These are phyloP conservation scores for Myiopsitta monachus DNA, from an alignment of 2,113 vertebrate genomes.

Conservation along the genomic window DNA sequence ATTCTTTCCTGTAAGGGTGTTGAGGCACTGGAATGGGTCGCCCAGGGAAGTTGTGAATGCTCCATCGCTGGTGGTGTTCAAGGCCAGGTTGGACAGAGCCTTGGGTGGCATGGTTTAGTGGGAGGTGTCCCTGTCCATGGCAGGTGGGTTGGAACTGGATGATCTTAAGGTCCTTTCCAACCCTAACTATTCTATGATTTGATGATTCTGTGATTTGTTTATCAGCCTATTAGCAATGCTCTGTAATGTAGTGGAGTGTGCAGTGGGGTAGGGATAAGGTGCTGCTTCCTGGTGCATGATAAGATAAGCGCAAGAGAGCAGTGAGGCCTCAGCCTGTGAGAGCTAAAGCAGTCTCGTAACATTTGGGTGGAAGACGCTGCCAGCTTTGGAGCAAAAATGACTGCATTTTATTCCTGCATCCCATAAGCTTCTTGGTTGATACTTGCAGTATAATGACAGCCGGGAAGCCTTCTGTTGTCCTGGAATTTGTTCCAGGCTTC, in stretches of 20 bases:
- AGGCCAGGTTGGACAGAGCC: too few relatives aligned
- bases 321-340: background rate
- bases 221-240: background rate
- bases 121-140: too few relatives aligned
- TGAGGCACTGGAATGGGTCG: too few relatives aligned
- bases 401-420: background rate
- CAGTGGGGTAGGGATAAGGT: too few relatives aligned
- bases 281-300: background rate
- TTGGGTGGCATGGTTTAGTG: too few relatives aligned
- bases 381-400: background rate
- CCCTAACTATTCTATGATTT: too few relatives aligned
- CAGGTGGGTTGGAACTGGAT: too few relatives aligned
- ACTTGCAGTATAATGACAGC: background rate
- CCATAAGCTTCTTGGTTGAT: background rate
- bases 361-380: background rate
- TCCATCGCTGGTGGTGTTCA: too few relatives aligned
- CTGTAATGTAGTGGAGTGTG: background rate
- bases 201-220: too few relatives aligned
- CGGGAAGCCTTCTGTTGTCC: background rate
- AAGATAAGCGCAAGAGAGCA: accelerated
- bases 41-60: too few relatives aligned
- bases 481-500: background rate
- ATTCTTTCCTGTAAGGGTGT: too few relatives aligned
- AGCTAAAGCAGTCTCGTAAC: background rate
- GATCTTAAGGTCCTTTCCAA: too few relatives aligned